Evolutionary conservation across 2,888 invertebrate species (phyloP).

Genomic region (Kryphioiulus occultus): DNA sequence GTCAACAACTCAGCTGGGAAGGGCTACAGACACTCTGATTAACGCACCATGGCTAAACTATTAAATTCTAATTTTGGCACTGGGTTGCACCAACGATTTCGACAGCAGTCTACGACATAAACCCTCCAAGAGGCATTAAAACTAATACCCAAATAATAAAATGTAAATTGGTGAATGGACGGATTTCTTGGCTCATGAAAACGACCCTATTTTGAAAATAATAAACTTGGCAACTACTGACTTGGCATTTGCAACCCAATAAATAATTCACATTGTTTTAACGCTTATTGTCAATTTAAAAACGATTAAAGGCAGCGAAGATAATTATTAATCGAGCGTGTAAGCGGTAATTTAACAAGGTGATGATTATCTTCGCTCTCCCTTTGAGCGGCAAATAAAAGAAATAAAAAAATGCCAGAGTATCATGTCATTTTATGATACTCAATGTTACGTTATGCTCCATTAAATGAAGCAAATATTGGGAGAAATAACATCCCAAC

Average conservation of each 20-base stretch:
- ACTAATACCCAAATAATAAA: not conserved
- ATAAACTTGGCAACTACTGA: not conserved
- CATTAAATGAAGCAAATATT: not conserved
- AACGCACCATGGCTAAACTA: not conserved
- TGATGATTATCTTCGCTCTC: not conserved
- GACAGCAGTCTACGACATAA: not conserved
- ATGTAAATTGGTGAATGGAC: not conserved
- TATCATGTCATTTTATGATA: too few species aligned
- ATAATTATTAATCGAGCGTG: slow-evolving; percentile 10
- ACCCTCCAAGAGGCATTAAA: not conserved
- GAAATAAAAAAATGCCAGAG: not conserved
- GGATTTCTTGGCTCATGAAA: not conserved
- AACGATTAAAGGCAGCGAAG: not conserved
- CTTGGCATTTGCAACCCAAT: not conserved
- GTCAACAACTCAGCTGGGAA: not conserved
- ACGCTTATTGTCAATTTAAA: not conserved
- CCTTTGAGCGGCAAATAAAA: not conserved
- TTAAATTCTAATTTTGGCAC: not conserved
- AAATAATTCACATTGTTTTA: not conserved
- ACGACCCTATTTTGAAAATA: not conserved
- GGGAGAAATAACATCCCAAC: not conserved
- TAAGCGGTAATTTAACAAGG: slow-evolving; percentile 8
- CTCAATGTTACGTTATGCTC: not conserved
- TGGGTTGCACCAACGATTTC: not conserved
- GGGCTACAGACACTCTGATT: not conserved